Evolutionary conservation across 1,140 invertebrate species (phyloP).

Genomic region (Zophobas atratus): DNA sequence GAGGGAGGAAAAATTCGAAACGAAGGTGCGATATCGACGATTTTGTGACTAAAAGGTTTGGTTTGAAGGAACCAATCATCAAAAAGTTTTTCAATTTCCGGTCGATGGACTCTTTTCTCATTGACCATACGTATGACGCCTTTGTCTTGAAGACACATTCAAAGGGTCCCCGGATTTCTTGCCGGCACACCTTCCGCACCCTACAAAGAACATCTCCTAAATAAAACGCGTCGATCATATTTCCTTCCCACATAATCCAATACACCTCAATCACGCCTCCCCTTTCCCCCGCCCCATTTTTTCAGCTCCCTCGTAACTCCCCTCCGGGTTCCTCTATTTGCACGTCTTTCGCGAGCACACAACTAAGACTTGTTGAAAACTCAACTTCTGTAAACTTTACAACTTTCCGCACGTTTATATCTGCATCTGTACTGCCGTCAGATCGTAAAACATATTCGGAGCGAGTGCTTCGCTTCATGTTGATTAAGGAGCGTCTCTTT

Average conservation of each 20-base stretch:
- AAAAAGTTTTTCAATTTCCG: too few relatives aligned
- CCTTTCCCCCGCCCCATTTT: constrained; percentile 13
- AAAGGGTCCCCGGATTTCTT: too few relatives aligned
- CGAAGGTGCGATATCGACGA: constrained; percentile 6
- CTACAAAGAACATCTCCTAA: neutral
- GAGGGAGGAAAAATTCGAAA: constrained; percentile 16
- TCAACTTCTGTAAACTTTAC: constrained; percentile 39
- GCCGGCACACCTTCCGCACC: too few relatives aligned
- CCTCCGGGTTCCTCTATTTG: constrained; percentile 28
- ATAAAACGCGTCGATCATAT: constrained; percentile 23
- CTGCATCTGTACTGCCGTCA: constrained; percentile 25
- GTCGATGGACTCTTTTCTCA: too few relatives aligned
- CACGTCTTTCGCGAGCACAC: constrained; percentile 25
- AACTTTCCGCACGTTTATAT: constrained; percentile 29
- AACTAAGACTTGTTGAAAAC: constrained; percentile 36
- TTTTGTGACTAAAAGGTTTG: too few relatives aligned
- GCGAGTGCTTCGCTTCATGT: constrained; percentile 11
- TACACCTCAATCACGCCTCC: constrained; percentile 11
- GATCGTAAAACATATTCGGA: constrained; percentile 30
- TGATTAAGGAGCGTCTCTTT: constrained; percentile 15
- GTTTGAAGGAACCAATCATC: too few relatives aligned
- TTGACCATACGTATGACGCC: too few relatives aligned
- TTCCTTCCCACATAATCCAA: constrained; percentile 18
- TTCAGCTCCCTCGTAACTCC: constrained; percentile 20
- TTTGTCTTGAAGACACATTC: too few relatives aligned